A percentile compares a stretch with the other conserved stretches of the same genome.
Conservation (phyloP, 2,888 invertebrate species). For the Melanophora roralis region DNA sequence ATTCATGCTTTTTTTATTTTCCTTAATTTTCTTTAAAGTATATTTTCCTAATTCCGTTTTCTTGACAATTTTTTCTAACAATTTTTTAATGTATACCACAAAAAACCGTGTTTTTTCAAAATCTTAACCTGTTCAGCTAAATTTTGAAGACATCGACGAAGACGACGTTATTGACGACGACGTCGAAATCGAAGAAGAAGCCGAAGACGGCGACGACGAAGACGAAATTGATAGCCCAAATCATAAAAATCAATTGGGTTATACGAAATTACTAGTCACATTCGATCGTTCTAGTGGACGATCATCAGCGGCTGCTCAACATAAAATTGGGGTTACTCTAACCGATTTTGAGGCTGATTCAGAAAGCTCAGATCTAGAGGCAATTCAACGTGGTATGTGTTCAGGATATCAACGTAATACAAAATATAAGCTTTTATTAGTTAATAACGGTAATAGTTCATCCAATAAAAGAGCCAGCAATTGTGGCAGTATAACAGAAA, state of each 20-base stretch:
- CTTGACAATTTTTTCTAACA: not conserved
- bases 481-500: slow-evolving; percentile 39
- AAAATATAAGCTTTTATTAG: slow-evolving; percentile 29
- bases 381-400: slow-evolving; percentile 54
- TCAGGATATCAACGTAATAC: slow-evolving; percentile 41
- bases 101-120: not conserved
- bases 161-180: slow-evolving; percentile 69
- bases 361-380: slow-evolving; percentile 77
- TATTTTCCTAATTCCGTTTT: not conserved
- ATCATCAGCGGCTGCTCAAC: slow-evolving; percentile 63
- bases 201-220: slow-evolving; percentile 65
- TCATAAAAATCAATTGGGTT: slow-evolving; percentile 65
- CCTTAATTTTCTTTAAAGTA: too few species aligned
- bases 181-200: slow-evolving; percentile 66
- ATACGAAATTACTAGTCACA: slow-evolving; percentile 65
- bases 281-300: slow-evolving; percentile 59
- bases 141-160: slow-evolving; percentile 72
- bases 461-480: slow-evolving; percentile 16
- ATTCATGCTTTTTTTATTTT: not conserved
- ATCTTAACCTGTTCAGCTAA: slow-evolving; percentile 62
- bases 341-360: slow-evolving; percentile 81
- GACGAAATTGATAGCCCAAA: slow-evolving; percentile 67
- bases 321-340: slow-evolving; percentile 63
- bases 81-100: not conserved
- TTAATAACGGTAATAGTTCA: slow-evolving; percentile 14